Conservation (phyloP, 1,140 invertebrate species). For the Oppia nitens region DNA sequence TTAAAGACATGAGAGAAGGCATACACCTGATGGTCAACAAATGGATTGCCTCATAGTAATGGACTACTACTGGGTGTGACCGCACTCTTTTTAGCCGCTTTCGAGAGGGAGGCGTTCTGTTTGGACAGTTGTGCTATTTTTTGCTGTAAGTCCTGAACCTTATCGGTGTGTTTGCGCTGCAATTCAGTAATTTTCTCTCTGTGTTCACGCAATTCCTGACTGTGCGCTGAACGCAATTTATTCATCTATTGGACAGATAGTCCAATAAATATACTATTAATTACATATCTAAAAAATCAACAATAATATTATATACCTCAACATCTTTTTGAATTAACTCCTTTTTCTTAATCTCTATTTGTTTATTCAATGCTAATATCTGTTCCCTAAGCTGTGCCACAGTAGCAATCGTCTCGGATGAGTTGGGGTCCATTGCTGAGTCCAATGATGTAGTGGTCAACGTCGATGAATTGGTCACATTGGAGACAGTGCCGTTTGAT, state of each 20-base stretch:
- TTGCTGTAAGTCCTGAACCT: constrained; percentile 41
- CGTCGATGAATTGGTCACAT: background rate
- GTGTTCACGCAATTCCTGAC: constrained; percentile 65
- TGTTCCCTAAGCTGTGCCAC: constrained; percentile 86
- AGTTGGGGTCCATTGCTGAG: constrained; percentile 48
- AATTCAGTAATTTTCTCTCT: constrained; percentile 62
- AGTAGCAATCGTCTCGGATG: constrained; percentile 79
- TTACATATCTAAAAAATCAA: background rate
- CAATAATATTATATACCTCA: constrained; percentile 40
- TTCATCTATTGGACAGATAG: constrained; percentile 48
- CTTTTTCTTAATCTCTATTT: constrained; percentile 62
- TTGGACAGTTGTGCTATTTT: constrained; percentile 27
- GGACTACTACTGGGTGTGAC: constrained; percentile 17
- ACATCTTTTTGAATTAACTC: constrained; percentile 76
- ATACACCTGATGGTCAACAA: no score
- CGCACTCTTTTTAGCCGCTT: constrained; percentile 41
- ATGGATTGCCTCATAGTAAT: background rate
- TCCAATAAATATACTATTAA: background rate
- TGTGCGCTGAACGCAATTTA: constrained; percentile 77
- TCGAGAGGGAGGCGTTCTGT: constrained; percentile 64
- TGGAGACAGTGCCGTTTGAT: constrained; percentile 1
- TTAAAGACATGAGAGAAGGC: no score
- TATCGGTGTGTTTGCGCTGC: constrained; percentile 60
- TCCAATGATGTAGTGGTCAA: constrained; percentile 12
- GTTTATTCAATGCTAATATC: constrained; percentile 78